Evolutionary conservation across 2,888 invertebrate genomes (phyloP).

Genomic region (Ceraclea dissimilis): DNA sequence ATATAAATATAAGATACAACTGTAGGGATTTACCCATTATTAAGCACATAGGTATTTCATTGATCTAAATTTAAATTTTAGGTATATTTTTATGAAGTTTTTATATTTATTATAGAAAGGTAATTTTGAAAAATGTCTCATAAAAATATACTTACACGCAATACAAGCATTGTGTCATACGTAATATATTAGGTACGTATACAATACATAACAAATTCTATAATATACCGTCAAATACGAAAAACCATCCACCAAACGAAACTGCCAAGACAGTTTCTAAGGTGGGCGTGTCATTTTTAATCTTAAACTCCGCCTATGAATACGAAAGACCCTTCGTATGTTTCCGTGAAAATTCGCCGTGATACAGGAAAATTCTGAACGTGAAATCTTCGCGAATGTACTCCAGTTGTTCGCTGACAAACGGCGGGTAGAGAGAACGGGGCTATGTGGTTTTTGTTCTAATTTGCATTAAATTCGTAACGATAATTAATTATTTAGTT

Average conservation of each 20-base stretch:
- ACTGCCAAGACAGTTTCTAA: conserved; percentile 21
- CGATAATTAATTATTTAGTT: not conserved
- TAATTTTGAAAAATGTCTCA: too few species aligned
- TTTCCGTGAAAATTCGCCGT: conserved; percentile 10
- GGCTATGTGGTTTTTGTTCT: not conserved
- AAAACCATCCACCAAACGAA: conserved; percentile 25
- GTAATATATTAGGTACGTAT: not conserved
- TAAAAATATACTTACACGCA: too few species aligned
- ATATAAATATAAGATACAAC: too few species aligned
- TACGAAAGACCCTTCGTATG: conserved; percentile 16
- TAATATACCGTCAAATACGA: conserved; percentile 17
- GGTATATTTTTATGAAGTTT: too few species aligned
- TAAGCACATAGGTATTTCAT: too few species aligned
- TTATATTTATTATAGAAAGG: too few species aligned
- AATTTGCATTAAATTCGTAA: not conserved
- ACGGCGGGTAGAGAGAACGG: conserved; percentile 8
- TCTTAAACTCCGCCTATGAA: conserved; percentile 19
- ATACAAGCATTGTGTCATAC: too few species aligned
- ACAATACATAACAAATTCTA: not conserved
- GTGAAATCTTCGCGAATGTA: conserved; percentile 15
- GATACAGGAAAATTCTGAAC: conserved; percentile 12
- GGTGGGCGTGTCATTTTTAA: conserved; percentile 20
- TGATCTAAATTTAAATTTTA: too few species aligned
- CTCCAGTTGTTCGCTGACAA: conserved; percentile 22
- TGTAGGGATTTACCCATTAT: too few species aligned